These are phyloP conservation scores for Vanacampus margaritifer DNA, from an alignment of 2,113 vertebrate species.

Conservation along the genomic window DNA sequence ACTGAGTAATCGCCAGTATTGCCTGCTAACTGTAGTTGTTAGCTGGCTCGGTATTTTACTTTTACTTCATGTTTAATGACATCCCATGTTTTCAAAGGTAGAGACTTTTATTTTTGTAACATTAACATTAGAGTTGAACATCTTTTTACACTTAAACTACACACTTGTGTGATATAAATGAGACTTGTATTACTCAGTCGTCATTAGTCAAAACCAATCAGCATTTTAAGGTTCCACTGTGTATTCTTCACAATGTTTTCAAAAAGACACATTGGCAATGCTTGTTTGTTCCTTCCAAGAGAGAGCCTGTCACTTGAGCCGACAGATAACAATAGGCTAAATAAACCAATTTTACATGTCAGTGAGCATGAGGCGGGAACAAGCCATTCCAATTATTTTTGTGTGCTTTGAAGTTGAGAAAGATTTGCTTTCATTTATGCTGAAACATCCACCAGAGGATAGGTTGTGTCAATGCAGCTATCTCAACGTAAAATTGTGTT, in stretches of 20 bases:
- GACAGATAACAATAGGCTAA: conserved; percentile 22
- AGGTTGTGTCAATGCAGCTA: conserved; percentile 40
- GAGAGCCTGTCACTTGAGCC: conserved; percentile 23
- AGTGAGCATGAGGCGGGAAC: conserved; percentile 43
- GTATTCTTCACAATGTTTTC: background rate
- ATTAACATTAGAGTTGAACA: no score
- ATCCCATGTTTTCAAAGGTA: no score
- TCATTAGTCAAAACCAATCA: background rate
- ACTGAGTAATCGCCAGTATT: no score
- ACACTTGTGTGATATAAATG: no score
- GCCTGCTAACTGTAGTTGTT: no score
- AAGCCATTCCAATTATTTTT: conserved; percentile 41
- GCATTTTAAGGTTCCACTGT: background rate
- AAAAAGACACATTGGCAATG: conserved; percentile 14
- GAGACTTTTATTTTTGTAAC: no score
- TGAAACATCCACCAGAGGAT: conserved; percentile 58
- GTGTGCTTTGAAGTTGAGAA: conserved; percentile 60
- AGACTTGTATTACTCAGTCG: no score
- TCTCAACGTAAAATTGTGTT: conserved; percentile 43
- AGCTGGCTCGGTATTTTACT: no score
- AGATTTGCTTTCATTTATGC: conserved; percentile 62
- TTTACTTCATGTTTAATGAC: no score
- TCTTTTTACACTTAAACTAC: no score
- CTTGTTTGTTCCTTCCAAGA: conserved; percentile 29
- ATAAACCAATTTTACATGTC: conserved; percentile 38